Base-by-base conservation (phyloP, 1,140 invertebrate species). In the Magallana ariakensis region DNA sequence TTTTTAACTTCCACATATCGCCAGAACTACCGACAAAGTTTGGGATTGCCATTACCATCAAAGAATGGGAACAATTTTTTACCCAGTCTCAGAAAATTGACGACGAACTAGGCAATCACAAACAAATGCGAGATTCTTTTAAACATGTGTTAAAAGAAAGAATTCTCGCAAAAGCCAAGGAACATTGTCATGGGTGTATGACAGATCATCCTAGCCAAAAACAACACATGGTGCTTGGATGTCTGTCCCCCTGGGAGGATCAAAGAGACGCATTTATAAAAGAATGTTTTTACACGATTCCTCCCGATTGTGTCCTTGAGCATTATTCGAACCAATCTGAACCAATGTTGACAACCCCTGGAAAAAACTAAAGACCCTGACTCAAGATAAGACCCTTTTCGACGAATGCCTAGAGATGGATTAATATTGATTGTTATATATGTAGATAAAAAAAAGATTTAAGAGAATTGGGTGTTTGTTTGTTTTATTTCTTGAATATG, bases 121-220 rank as follows among this genome's bases (percentile, higher is more conserved):
- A n/a, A 16, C 16, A 7, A 16, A 62, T 62, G 58, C 58, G 58
- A 62, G 19, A 15, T 19, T n/a, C 16, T 15, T n/a, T 62, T 16
- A 62, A 62, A 19, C 16, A 62, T n/a, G 58, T 62, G 16, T 62
- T 62, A 62, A 62, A 62, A 16, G 58, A 62, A 15, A 62, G 16
- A 19, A 19, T 62, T 62, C 6, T 62, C 19, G 19, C 16, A 15
- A 62, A 62, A 62, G 19, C 58, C 16, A 62, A 62, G 19, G 58
- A 62, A 62, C 58, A 16, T 19, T 62, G 58, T 16, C 58, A 62
- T 8, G 58, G 58, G 16, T 62, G 16, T 19, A 62, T 62, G 16
- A 62, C 58, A 19, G 58, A 62, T 62, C 58, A 62, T 62, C 58
- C 58, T 62, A 62, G 58, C 15, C 58, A 62, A 19, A 62, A 62